Conservation (phyloP, 2,888 invertebrate genomes). For the Rugalucina vietnamica region DNA sequence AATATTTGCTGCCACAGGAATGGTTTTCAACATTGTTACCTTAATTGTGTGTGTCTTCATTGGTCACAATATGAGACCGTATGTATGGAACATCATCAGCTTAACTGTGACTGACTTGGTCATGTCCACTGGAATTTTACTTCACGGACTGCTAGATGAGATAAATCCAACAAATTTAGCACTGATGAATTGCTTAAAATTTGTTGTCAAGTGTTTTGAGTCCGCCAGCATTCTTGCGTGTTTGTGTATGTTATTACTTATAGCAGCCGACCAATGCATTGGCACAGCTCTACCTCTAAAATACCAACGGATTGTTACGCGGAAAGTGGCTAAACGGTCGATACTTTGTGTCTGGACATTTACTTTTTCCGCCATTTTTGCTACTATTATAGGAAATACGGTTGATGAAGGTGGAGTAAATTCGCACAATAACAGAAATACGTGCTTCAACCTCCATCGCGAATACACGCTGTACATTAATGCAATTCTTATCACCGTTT, state of each 20-base stretch:
- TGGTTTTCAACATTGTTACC: neutral
- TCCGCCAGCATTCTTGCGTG: neutral
- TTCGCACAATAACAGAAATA: too few species aligned
- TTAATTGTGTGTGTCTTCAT: neutral
- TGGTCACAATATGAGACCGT: neutral
- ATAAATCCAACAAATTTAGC: too few species aligned
- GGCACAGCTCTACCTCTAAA: neutral
- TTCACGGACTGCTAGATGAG: too few species aligned
- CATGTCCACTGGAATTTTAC: too few species aligned
- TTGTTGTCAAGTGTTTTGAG: conserved; percentile 1
- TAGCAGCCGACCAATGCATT: conserved; percentile 1
- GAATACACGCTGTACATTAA: neutral
- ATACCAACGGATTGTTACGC: too few species aligned
- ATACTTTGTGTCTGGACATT: too few species aligned
- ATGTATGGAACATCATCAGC: neutral
- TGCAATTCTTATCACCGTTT: neutral
- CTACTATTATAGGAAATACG: too few species aligned
- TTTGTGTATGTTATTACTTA: neutral
- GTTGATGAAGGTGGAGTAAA: too few species aligned
- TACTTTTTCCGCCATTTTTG: too few species aligned
- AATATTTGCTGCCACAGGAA: too few species aligned
- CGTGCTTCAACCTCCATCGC: neutral
- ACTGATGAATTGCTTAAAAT: neutral
- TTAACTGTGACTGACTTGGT: neutral
- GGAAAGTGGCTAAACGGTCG: too few species aligned